Base-by-base conservation (phyloP, 2,113 vertebrate species). In the Siphamia tubifer region DNA sequence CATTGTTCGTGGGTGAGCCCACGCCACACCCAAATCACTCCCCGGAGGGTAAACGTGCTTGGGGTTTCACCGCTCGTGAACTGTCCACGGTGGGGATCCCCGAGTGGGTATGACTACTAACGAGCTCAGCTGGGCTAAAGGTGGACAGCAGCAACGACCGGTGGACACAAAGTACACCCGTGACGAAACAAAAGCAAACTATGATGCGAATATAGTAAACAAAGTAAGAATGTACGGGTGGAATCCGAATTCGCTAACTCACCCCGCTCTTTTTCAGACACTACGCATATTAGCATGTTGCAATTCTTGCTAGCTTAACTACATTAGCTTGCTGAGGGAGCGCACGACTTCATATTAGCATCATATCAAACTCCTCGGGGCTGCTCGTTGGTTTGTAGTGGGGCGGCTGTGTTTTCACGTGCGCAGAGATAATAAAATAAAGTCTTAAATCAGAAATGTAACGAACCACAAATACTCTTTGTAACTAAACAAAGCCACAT, bases 1-100 rank as follows among this genome's bases (percentile, higher is more conserved):
- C 38, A 62, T 77, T 83, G 78, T 84, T 81, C 28, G 72, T 65
- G 82, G 68, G 67, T 76, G 83, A 79, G 65, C 53, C 82, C 84
- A 71, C 79, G 87, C 84, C 85, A 86, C 89, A 86, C 87, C 86
- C 87, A 79, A 63, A 82, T 70, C 79, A 65, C 77, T 76, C 88
- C 87, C 86, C 39, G 39, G 79, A 80, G 85, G 74, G 73, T 19
- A 72, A 63, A 71, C 8, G 81, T 64, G 74, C 79, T 23, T 54
- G 82, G 77, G 81, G 83, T 61, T n/a, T 78, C 82, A 57, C 54
- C 60, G 56, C 74, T 65, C 73, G 63, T 42, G 60, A 82, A 74
- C 69, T 65, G 35, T 39, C 56, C 60, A 4, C 20, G 62, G 67
- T 49, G 16, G 31, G 31, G 71, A 35, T 34, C 16, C 66, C 47